Evolutionary conservation across 2,113 vertebrate species (phyloP), one percentile per base, ranked within the genome.

Genomic region (Siniperca chuatsi): DNA sequence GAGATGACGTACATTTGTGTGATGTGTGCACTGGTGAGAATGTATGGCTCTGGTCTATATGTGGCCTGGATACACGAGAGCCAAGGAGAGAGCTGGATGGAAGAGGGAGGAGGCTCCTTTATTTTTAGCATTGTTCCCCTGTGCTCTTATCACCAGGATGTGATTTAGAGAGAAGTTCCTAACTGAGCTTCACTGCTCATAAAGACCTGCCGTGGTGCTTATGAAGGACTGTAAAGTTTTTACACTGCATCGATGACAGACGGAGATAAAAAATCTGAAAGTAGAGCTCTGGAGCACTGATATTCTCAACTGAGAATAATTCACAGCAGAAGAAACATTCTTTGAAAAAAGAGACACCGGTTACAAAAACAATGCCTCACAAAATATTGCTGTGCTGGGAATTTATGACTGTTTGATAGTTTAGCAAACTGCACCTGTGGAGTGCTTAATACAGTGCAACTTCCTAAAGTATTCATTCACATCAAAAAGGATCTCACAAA

Each of bases 41-140:
- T 67, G 55, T 75, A 67, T 6, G 65, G 60, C 48, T 13, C 29
- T 35, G 44, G 71, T 79, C 89, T 87, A 66, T 73, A 85, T 81
- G 86, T 84, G 86, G 79, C 85, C 66, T 61, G 81, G 79, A 88
- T 90, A 83, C 75, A 82, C 37, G 55, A 64, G 70, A 40, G 57
- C 40, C 20, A 11, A 86, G 77, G 62, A 69, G 70, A 78, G 72
- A 54, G 73, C 58, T 37, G 65, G 84, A 82, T 74, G 68, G 79
- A 75, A 52, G 75, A 81, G 87, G 75, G 76, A 87, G 72, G 73
- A 68, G 58, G 70, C 37, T 70, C 40, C 58, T 83, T 78, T 91
- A 91, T 93, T 94, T 94, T 90, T 92, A 94, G 91, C 72, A 8
- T 42, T 4, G 68, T 69, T 87, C 78, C 83, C 18, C 25, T 67